Evolutionary conservation across 2,113 vertebrate genomes (phyloP).

Genomic region (Campylomormyrus tamandua): DNA sequence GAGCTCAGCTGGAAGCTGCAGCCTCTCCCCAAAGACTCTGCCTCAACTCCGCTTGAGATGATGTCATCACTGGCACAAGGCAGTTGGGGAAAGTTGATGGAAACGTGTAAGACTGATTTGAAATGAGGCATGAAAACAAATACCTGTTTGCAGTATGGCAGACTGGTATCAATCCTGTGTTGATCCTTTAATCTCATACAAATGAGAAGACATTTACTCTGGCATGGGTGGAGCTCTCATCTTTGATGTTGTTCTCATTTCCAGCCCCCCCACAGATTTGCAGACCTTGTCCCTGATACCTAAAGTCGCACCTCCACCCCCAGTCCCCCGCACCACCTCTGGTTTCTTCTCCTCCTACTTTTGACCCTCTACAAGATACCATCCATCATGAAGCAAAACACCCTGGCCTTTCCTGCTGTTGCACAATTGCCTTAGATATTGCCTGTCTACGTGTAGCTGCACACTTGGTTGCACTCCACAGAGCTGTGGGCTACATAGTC

Average conservation of each 20-base stretch:
- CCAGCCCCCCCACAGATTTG: not conserved
- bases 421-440: not conserved
- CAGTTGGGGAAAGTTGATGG: not conserved
- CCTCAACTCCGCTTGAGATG: not conserved
- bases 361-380: slow-evolving; percentile 3
- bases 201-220: not conserved
- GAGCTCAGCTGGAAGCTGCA: not conserved
- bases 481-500: not conserved
- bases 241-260: slow-evolving; percentile 5
- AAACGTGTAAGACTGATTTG: not conserved
- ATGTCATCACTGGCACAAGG: not conserved
- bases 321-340: not conserved
- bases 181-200: not conserved
- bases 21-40: not conserved
- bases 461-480: not conserved
- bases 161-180: not conserved
- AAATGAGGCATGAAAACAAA: not conserved
- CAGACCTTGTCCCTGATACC: not conserved
- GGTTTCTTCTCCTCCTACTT: not conserved
- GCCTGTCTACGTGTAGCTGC: not conserved
- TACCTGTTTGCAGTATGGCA: not conserved
- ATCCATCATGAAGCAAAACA: not conserved
- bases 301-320: not conserved
- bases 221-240: not conserved
- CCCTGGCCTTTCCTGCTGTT: not conserved